Conservation (phyloP, 2,113 vertebrate genomes). For the Leucopternis melanops region DNA sequence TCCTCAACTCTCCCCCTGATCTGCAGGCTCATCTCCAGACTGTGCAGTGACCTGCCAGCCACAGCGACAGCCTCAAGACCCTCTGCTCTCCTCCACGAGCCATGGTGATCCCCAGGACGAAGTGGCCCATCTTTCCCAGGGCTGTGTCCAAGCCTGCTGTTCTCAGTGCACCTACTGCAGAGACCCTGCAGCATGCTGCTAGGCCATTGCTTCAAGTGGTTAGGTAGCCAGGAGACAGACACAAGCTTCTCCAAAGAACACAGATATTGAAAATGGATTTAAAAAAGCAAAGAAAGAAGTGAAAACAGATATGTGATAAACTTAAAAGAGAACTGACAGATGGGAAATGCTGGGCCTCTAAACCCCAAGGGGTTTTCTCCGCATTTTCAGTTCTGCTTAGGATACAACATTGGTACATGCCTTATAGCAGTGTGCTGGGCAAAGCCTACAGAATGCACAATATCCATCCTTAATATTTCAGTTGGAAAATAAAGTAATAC, state of each 20-base stretch:
- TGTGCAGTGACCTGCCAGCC: neutral
- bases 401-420: neutral
- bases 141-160: neutral
- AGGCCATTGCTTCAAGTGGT: neutral
- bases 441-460: neutral
- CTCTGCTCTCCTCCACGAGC: neutral
- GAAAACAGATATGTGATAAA: neutral
- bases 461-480: neutral
- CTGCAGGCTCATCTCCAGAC: neutral
- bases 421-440: neutral
- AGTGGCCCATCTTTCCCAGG: neutral
- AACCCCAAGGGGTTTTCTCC: neutral
- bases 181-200: neutral
- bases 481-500: neutral
- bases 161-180: neutral
- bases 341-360: neutral
- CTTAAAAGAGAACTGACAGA: conserved; percentile 12
- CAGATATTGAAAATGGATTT: neutral
- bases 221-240: neutral
- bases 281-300: neutral
- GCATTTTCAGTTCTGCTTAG: neutral
- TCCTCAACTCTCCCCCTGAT: neutral
- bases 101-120: neutral
- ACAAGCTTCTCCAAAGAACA: neutral
- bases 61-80: fast-evolving